phyloP scores from a whole-genome alignment of 2,797 vertebrate genomes.

The Gobionotothen gibberifrons region DNA sequence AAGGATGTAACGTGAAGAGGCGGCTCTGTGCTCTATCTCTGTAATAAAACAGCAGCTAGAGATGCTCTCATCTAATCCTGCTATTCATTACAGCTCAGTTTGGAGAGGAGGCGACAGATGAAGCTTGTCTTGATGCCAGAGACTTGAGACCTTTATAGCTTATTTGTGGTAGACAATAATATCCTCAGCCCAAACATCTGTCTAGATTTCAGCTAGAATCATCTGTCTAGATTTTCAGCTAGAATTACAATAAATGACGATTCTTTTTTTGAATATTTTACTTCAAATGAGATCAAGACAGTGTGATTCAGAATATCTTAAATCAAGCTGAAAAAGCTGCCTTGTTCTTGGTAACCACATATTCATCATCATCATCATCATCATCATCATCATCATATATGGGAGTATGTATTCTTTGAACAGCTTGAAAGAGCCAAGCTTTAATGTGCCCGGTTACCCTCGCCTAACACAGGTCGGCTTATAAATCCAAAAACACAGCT shows the following conservation, averaged over 20 bases:
- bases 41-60: constrained; percentile 53
- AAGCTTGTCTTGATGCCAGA: not conserved
- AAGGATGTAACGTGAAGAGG: constrained; percentile 39
- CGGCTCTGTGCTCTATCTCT: constrained; percentile 48
- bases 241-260: not conserved
- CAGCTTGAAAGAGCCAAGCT: constrained; percentile 50
- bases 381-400: constrained; percentile 9
- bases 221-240: not conserved
- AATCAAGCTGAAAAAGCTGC: constrained; percentile 17
- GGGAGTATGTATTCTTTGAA: constrained; percentile 39
- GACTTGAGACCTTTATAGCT: not conserved
- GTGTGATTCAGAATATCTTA: not conserved
- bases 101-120: constrained; percentile 43
- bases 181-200: not conserved
- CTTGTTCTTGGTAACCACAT: constrained; percentile 36
- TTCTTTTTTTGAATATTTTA: not conserved
- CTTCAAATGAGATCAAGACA: not conserved
- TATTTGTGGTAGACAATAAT: not conserved
- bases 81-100: constrained; percentile 47
- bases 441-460: constrained; percentile 48
- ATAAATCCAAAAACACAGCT: constrained; percentile 9
- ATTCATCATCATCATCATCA: constrained; percentile 17
- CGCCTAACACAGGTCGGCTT: constrained; percentile 24
- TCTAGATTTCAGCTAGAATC: no score
- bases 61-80: constrained; percentile 49